These are phyloP conservation scores for Nyctibius grandis DNA, from an alignment of 2,797 vertebrate species.

Conservation along the genomic window DNA sequence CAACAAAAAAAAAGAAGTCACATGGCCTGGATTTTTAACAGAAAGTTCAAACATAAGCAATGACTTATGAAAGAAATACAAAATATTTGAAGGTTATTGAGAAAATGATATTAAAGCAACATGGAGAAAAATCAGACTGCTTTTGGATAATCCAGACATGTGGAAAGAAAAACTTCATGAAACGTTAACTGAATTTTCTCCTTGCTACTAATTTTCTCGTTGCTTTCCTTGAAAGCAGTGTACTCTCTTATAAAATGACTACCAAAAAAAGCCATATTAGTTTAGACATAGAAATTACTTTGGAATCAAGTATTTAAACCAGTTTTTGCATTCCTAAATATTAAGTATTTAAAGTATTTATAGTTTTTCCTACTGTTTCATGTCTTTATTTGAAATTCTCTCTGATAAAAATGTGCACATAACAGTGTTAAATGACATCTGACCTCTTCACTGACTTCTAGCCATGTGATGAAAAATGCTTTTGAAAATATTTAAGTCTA, in stretches of 20 bases:
- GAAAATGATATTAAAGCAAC: background rate
- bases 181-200: background rate
- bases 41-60: background rate
- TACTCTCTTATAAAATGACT: background rate
- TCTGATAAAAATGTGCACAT: background rate
- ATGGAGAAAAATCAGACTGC: background rate
- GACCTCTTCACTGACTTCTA: conserved; percentile 34
- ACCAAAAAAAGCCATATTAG: background rate
- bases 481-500: conserved; percentile 49
- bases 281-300: background rate
- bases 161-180: background rate
- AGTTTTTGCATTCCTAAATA: conserved; percentile 20
- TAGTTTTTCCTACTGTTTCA: conserved; percentile 16
- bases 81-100: background rate
- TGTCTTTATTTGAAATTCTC: conserved; percentile 31
- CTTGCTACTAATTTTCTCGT: background rate
- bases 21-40: background rate
- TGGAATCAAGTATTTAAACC: background rate
- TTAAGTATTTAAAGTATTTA: conserved; percentile 10
- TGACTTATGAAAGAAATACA: background rate
- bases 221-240: background rate
- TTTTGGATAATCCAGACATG: background rate
- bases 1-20: background rate
- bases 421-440: conserved; percentile 30
- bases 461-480: conserved; percentile 40